Evolutionary conservation across 1,140 invertebrate genomes (phyloP).

Genomic region (Lethrus apterus): DNA sequence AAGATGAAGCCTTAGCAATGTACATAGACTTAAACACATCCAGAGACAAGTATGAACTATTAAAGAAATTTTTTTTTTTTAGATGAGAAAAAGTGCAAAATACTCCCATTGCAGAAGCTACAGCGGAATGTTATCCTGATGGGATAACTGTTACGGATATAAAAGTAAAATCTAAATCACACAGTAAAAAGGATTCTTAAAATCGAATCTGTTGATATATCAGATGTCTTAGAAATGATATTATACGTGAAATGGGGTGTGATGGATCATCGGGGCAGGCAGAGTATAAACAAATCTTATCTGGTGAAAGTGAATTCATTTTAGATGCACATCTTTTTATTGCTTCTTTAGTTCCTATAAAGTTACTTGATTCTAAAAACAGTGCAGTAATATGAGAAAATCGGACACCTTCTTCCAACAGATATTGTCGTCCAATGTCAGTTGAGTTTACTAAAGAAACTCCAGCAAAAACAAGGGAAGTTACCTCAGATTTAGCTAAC

Average conservation of each 20-base stretch:
- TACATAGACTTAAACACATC: too few relatives aligned
- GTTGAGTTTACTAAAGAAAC: constrained; percentile 6
- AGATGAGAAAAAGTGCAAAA: not conserved
- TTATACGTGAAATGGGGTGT: not conserved
- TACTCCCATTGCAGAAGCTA: not conserved
- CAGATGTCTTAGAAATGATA: too few relatives aligned
- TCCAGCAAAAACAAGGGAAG: not conserved
- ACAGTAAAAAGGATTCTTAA: not conserved
- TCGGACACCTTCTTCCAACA: too few relatives aligned
- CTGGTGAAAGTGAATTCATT: too few relatives aligned
- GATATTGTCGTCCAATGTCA: too few relatives aligned
- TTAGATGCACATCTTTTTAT: too few relatives aligned
- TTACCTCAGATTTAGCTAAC: not conserved
- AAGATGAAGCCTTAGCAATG: not conserved
- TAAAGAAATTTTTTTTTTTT: not conserved
- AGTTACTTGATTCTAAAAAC: too few relatives aligned
- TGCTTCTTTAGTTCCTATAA: too few relatives aligned
- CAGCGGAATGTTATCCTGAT: not conserved
- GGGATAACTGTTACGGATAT: too few relatives aligned
- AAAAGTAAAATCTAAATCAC: constrained; percentile 1
- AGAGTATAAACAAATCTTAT: constrained; percentile 1
- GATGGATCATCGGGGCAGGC: not conserved
- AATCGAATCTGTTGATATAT: not conserved
- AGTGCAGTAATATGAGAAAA: too few relatives aligned
- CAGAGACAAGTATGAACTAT: constrained; percentile 1